These are phyloP conservation scores for Megathymus violae DNA, from an alignment of 1,140 invertebrate species.

Conservation along the genomic window DNA sequence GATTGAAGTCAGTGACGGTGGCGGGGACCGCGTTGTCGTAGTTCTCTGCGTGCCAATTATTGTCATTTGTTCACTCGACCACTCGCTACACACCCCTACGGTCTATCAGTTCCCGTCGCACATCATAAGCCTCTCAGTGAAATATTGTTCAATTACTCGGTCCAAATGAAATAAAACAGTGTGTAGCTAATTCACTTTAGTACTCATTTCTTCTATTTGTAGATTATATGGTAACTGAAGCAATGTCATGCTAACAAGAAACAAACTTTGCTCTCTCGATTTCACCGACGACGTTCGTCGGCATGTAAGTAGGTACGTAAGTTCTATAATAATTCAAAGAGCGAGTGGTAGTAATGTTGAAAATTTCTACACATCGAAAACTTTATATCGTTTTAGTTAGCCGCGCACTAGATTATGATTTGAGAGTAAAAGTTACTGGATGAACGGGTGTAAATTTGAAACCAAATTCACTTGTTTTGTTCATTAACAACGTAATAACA, in stretches of 20 bases:
- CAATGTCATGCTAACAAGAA: constrained; percentile 60
- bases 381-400: constrained; percentile 52
- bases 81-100: constrained; percentile 43
- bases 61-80: constrained; percentile 66
- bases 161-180: not conserved
- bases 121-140: not conserved
- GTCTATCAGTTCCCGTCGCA: constrained; percentile 30
- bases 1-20: constrained; percentile 65
- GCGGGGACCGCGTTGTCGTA: constrained; percentile 50
- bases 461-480: not conserved
- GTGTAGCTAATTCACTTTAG: not conserved
- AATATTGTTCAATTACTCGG: not conserved
- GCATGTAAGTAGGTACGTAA: constrained; percentile 66
- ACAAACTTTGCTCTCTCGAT: constrained; percentile 39
- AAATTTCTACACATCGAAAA: constrained; percentile 59
- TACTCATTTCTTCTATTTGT: constrained; percentile 4
- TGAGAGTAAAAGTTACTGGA: not conserved
- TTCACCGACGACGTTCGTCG: constrained; percentile 51
- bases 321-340: constrained; percentile 67
- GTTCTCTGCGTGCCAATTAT: constrained; percentile 72
- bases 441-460: not conserved
- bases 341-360: constrained; percentile 71
- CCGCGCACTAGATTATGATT: constrained; percentile 42
- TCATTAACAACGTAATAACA: too few species aligned
- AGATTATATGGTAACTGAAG: constrained; percentile 32